These are phyloP conservation scores for Enteromius radiatus DNA, from an alignment of 2,797 vertebrate genomes.

Conservation along the genomic window DNA sequence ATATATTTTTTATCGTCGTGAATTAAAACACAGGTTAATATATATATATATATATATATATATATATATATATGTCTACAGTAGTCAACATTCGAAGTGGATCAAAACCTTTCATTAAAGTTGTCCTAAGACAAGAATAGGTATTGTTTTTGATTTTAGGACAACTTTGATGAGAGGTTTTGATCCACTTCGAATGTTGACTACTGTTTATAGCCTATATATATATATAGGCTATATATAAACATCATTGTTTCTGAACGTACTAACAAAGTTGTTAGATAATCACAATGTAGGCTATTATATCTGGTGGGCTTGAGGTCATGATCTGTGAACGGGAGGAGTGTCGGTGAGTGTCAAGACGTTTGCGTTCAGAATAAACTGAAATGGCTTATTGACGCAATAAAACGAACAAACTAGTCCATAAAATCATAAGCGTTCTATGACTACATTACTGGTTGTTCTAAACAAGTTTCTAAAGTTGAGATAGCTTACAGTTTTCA, in stretches of 20 bases:
- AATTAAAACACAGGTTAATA: background rate
- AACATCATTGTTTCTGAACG: background rate
- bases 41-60: too few species aligned
- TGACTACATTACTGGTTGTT: background rate
- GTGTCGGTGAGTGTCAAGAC: constrained; percentile 24
- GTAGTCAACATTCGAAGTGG: too few species aligned
- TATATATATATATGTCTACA: too few species aligned
- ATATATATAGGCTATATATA: too few species aligned
- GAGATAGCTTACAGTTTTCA: background rate
- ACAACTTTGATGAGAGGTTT: too few species aligned
- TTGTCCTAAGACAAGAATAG: too few species aligned
- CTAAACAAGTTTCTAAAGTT: background rate
- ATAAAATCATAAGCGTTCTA: constrained; percentile 53
- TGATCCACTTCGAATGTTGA: too few species aligned
- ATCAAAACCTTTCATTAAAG: too few species aligned
- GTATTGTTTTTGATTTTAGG: too few species aligned
- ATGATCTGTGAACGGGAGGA: constrained; percentile 40
- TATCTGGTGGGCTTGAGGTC: constrained; percentile 25
- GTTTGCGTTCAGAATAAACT: background rate
- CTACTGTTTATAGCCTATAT: too few species aligned
- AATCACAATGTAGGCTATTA: background rate
- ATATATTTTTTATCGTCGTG: background rate
- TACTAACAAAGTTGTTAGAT: background rate
- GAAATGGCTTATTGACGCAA: constrained; percentile 31
- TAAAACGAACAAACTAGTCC: constrained; percentile 50